These are phyloP conservation scores for Drosophila pandora DNA, from an alignment of 1,140 invertebrate species.

Conservation along the genomic window DNA sequence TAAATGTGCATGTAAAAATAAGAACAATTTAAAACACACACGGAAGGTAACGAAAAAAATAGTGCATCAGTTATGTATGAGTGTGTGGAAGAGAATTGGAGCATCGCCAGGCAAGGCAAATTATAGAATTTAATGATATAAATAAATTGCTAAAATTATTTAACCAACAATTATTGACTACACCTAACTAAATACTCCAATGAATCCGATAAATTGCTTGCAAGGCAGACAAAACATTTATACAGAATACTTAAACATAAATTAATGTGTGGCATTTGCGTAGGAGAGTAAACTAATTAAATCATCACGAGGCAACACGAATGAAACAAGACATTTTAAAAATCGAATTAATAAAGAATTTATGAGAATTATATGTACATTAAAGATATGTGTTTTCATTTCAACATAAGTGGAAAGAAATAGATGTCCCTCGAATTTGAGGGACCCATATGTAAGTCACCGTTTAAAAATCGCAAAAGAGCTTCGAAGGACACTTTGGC, in stretches of 20 bases:
- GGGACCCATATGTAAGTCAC: too few relatives aligned
- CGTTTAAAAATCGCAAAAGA: too few relatives aligned
- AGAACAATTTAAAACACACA: conserved; percentile 34
- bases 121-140: conserved; percentile 81
- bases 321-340: conserved; percentile 73
- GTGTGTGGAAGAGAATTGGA: conserved; percentile 24
- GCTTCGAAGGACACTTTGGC: too few relatives aligned
- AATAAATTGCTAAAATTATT: conserved; percentile 74
- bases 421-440: too few relatives aligned
- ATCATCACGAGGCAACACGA: conserved; percentile 52
- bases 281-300: conserved; percentile 77
- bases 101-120: conserved; percentile 69
- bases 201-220: conserved; percentile 45
- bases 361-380: conserved; percentile 83
- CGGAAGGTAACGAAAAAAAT: conserved; percentile 16
- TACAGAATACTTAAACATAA: conserved; percentile 71
- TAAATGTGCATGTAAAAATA: conserved; percentile 79
- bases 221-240: conserved; percentile 47
- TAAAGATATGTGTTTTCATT: conserved; percentile 24
- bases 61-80: conserved; percentile 40
- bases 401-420: neutral
- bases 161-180: conserved; percentile 62
- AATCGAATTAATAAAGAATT: conserved; percentile 82
- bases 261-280: conserved; percentile 64
- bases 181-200: conserved; percentile 57